Evolutionary conservation across 2,113 vertebrate species (phyloP).

Genomic region (Catharus fuscescens): DNA sequence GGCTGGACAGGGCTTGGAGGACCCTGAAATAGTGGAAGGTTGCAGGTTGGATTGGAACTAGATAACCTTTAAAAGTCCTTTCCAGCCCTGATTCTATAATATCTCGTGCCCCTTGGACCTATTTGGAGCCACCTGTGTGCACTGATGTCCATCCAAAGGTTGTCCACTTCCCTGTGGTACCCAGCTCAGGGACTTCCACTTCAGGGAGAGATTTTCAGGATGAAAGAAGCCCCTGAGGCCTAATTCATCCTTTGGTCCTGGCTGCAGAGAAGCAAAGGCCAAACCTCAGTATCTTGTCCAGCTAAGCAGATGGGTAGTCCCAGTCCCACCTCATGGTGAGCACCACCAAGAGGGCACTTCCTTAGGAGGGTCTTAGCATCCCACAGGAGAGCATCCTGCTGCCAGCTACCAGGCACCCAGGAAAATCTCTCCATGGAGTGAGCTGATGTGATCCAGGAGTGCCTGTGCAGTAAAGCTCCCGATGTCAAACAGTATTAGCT

Average conservation of each 20-base stretch:
- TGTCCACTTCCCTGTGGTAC: fast-evolving
- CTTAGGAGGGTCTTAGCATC: neutral
- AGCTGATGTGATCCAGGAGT: neutral
- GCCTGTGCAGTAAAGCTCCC: neutral
- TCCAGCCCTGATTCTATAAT: fast-evolving
- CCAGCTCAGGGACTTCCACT: neutral
- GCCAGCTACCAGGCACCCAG: neutral
- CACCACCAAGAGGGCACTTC: neutral
- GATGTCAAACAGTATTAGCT: neutral
- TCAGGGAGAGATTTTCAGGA: neutral
- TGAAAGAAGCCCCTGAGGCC: neutral
- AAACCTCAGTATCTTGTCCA: neutral
- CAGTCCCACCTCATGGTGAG: neutral
- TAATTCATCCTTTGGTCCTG: neutral
- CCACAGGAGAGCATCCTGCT: neutral
- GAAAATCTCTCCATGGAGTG: neutral
- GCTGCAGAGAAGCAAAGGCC: neutral
- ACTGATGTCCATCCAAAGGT: neutral
- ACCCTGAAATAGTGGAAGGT: fast-evolving
- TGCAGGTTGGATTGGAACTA: neutral
- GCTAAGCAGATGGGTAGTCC: neutral
- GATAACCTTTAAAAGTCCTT: neutral
- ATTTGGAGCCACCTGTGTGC: neutral
- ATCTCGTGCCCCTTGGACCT: neutral
- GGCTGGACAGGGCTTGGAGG: fast-evolving